Evolutionary conservation across 23 tunicate species (phyloP).

Genomic region (Trididemnum miniatum): DNA sequence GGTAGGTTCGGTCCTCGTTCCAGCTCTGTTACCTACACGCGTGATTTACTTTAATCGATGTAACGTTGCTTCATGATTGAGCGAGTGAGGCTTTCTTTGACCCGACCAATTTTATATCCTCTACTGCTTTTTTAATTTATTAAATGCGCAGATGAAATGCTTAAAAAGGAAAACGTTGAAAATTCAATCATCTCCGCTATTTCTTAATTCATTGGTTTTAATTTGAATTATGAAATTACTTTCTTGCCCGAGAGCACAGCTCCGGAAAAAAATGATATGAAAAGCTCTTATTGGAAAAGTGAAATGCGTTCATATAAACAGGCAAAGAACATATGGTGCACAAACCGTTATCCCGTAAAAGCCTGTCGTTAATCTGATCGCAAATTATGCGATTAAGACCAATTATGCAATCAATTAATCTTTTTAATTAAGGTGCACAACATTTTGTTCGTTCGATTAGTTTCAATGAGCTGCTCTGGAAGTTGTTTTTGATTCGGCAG

Average conservation of each 20-base stretch:
- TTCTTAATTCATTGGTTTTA: slow-evolving; percentile 27
- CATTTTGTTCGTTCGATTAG: background rate
- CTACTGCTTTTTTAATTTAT: too few relatives aligned
- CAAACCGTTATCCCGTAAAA: slow-evolving; percentile 12
- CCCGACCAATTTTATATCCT: too few relatives aligned
- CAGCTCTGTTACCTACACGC: too few relatives aligned
- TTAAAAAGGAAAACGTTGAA: too few relatives aligned
- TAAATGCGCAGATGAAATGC: too few relatives aligned
- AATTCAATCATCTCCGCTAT: background rate
- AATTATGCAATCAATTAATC: slow-evolving; percentile 38
- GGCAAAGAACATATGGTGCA: background rate
- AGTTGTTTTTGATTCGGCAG: too few relatives aligned
- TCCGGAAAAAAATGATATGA: background rate
- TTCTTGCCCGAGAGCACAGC: background rate
- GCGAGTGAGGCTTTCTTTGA: too few relatives aligned
- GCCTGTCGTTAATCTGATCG: slow-evolving; percentile 6
- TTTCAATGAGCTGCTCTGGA: too few relatives aligned
- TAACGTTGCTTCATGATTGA: too few relatives aligned
- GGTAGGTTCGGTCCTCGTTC: too few relatives aligned
- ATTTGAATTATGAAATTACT: slow-evolving; percentile 37
- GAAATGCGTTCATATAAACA: background rate
- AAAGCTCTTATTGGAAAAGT: background rate
- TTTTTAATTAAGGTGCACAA: slow-evolving; percentile 24
- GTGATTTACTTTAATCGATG: too few relatives aligned
- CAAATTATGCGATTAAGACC: slow-evolving; percentile 31